phyloP scores from a whole-genome alignment of 2,888 invertebrate species.

The Microplitis manilae region DNA sequence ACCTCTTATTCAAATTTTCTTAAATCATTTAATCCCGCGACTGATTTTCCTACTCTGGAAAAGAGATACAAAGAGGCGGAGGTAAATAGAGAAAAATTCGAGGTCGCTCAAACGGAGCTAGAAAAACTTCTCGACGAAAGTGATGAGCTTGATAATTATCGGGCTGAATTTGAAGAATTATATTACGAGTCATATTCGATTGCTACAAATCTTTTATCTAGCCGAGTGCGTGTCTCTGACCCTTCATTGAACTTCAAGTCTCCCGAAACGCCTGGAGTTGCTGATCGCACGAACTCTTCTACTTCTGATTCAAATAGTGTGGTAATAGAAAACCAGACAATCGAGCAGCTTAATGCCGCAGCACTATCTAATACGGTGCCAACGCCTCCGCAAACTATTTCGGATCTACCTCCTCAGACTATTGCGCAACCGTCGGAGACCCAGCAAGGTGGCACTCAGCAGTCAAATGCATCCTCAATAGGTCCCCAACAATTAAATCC shows the following conservation, averaged over 20 bases:
- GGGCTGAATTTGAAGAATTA: not conserved
- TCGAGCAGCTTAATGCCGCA: too few relatives aligned
- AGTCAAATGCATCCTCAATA: too few relatives aligned
- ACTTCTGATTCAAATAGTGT: too few relatives aligned
- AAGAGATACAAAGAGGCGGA: not conserved
- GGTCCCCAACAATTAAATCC: too few relatives aligned
- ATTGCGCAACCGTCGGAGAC: too few relatives aligned
- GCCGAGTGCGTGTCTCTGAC: not conserved
- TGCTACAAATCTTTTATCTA: not conserved
- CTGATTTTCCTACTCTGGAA: not conserved
- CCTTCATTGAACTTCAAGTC: not conserved
- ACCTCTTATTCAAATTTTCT: not conserved
- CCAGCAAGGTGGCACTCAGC: too few relatives aligned
- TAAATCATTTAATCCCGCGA: not conserved
- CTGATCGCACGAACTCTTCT: too few relatives aligned
- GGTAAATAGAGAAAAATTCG: not conserved
- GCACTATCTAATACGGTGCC: too few relatives aligned
- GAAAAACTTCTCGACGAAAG: not conserved
- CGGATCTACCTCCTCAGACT: too few relatives aligned
- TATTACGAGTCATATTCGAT: not conserved
- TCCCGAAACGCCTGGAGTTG: too few relatives aligned
- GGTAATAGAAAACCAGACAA: too few relatives aligned
- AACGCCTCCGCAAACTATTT: too few relatives aligned
- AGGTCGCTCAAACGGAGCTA: not conserved
- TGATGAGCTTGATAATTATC: not conserved